phyloP scores from a whole-genome alignment of 2,888 invertebrate genomes.

The Colostygia pectinataria region DNA sequence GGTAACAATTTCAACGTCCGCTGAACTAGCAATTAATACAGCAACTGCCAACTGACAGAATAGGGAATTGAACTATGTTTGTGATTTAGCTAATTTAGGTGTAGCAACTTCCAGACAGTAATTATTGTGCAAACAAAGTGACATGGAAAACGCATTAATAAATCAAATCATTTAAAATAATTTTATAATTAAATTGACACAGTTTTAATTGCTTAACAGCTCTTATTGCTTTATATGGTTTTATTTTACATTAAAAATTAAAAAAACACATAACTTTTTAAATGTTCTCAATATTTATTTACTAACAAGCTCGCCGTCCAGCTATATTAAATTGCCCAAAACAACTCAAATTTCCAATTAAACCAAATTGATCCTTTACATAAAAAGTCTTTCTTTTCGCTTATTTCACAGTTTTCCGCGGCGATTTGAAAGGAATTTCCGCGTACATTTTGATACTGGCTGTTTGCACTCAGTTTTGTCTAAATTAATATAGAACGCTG shows the following conservation, averaged over 20 bases:
- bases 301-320: slow-evolving; percentile 25
- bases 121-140: no score
- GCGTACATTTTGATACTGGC: slow-evolving; percentile 44
- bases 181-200: no score
- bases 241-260: no score
- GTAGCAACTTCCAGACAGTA: no score
- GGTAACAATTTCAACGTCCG: slow-evolving; percentile 31
- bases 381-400: slow-evolving; percentile 57
- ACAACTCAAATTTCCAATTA: slow-evolving; percentile 46
- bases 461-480: slow-evolving; percentile 51
- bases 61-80: slow-evolving; percentile 7
- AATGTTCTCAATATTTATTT: slow-evolving; percentile 1
- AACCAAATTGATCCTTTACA: slow-evolving; percentile 52
- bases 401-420: slow-evolving; percentile 57
- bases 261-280: no score
- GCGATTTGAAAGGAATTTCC: slow-evolving; percentile 46
- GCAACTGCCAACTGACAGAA: slow-evolving; percentile 25
- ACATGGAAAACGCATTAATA: no score
- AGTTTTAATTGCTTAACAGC: no score
- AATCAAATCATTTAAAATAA: no score
- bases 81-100: slow-evolving; percentile 9
- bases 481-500: slow-evolving; percentile 58
- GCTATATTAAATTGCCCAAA: slow-evolving; percentile 42
- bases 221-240: no score
- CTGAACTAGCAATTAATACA: slow-evolving; percentile 28